These are phyloP conservation scores for Lucilia sericata DNA, from an alignment of 1,140 invertebrate species.

Conservation along the genomic window DNA sequence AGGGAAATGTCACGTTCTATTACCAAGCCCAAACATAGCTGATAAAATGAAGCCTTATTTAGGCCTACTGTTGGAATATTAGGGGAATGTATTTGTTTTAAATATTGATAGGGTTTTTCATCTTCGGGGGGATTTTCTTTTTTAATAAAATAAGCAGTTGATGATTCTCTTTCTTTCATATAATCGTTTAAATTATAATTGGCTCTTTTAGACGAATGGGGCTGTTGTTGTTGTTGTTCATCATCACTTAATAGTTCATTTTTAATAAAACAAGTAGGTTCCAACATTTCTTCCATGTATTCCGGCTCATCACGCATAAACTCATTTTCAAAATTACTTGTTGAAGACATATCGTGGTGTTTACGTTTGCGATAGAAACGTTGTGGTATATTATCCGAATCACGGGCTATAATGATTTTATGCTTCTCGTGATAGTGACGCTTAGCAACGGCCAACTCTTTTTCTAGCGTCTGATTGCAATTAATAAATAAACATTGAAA, in stretches of 20 bases:
- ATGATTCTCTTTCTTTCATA: too few species aligned
- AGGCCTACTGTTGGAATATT: too few species aligned
- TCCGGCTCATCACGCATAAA: too few species aligned
- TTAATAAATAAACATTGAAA: not conserved
- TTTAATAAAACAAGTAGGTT: not conserved
- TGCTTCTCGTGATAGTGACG: not conserved
- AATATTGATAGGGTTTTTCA: not conserved
- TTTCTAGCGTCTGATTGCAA: not conserved
- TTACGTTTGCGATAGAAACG: not conserved
- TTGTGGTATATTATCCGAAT: not conserved
- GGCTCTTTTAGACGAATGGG: too few species aligned
- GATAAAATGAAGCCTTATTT: not conserved
- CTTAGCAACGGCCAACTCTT: not conserved
- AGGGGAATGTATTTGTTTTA: too few species aligned
- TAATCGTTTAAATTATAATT: too few species aligned
- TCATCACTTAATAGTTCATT: not conserved
- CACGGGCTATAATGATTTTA: not conserved
- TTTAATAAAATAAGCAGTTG: too few species aligned
- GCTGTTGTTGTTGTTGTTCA: not conserved
- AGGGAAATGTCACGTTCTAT: not conserved
- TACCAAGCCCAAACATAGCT: not conserved
- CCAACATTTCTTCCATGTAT: too few species aligned
- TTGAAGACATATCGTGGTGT: not conserved
- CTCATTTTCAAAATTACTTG: too few species aligned
- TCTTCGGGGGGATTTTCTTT: too few species aligned